These are phyloP conservation scores for Astyanax mexicanus DNA, from an alignment of 2,797 vertebrate species.

Conservation along the genomic window DNA sequence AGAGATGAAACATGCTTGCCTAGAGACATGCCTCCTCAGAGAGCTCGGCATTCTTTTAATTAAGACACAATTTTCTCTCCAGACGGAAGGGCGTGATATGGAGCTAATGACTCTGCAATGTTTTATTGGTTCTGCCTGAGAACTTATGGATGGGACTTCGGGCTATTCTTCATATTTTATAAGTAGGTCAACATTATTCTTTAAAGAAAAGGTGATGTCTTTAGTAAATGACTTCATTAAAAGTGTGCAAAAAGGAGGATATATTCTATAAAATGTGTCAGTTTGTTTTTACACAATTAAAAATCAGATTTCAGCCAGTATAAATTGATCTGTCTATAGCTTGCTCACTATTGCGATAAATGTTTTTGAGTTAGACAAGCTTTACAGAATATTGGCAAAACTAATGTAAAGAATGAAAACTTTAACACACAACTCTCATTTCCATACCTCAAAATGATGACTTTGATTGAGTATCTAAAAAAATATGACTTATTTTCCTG, in stretches of 20 bases:
- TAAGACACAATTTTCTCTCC: conserved; percentile 62
- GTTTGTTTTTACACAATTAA: too few relatives aligned
- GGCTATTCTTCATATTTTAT: not conserved
- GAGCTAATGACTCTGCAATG: conserved; percentile 50
- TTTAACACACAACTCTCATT: too few relatives aligned
- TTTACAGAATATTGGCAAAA: too few relatives aligned
- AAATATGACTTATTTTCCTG: too few relatives aligned
- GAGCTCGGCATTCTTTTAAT: conserved; percentile 60
- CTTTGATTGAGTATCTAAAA: too few relatives aligned
- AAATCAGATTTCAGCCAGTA: too few relatives aligned
- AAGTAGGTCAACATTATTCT: not conserved
- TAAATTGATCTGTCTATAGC: too few relatives aligned
- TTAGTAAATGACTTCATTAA: not conserved
- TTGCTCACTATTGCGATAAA: too few relatives aligned
- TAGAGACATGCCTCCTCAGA: conserved; percentile 48
- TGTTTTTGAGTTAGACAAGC: too few relatives aligned
- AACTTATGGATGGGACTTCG: conserved; percentile 46
- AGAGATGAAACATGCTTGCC: conserved; percentile 54
- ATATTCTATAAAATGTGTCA: too few relatives aligned
- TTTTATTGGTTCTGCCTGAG: conserved; percentile 48
- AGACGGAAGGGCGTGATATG: conserved; percentile 33
- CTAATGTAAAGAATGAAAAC: too few relatives aligned
- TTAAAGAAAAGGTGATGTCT: not conserved
- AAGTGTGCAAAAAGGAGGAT: not conserved
- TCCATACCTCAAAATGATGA: too few relatives aligned